Base-by-base conservation (phyloP, 2,113 vertebrate genomes). In the Pavo muticus region DNA sequence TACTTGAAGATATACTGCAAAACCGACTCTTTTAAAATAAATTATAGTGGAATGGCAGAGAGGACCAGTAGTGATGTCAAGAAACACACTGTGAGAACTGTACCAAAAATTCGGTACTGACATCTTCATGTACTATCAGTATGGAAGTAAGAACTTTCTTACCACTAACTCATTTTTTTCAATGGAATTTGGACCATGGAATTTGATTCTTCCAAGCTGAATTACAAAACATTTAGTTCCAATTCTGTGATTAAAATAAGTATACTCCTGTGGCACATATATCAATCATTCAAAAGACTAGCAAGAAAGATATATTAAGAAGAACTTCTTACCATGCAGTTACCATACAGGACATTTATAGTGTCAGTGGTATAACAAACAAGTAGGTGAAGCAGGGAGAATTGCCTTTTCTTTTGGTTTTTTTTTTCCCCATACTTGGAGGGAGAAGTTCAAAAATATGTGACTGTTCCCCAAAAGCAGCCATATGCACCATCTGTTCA, bases 401-500 rank as follows among this genome's bases (percentile, higher is more conserved):
- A 2, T 3, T 65, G 40, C 17, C 14, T 52, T 37, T 59, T 12
- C 2, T 7, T 5, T 14, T 11, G 18, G 5, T 0, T 5, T 14
- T 11, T 21, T 6, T 0, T 1, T 0, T 3, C 4, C 2, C 17
- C 23, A 20, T 35, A 4, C 8, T 79, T 48, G 24, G 20, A 78
- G 29, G 21, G 2, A 65, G 50, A 90, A 75, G 11, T 50, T 84
- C 9, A 68, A 60, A 87, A 59, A 72, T 20, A 14, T 29, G 25
- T 60, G 45, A 84, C 3, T 44, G 9, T 65, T 61, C 74, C 42
- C 48, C 59, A 45, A 71, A 67, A 56, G 6, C 50, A 74, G 13
- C 39, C 13, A 9, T 17, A 30, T 20, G 14, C 29, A 25, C 32
- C n/a, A 13, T 61, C 39, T 19, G 29, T 47, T 88, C 39, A 21